Percentiles rank a stretch among this genome's conserved stretches.
Conservation (phyloP, 2,113 vertebrate species). For the Theristicus caerulescens region DNA sequence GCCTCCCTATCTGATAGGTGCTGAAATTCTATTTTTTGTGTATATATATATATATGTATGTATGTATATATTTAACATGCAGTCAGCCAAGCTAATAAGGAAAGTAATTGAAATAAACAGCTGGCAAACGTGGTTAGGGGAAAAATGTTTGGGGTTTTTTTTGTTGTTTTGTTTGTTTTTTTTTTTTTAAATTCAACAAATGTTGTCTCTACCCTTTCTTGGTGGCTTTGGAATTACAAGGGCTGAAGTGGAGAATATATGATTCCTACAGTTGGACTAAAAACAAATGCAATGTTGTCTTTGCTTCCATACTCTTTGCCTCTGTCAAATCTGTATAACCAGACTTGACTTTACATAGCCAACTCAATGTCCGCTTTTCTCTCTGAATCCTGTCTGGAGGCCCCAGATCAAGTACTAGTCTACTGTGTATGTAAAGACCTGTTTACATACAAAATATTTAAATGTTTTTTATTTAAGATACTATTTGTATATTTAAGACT, state of each 20-base stretch:
- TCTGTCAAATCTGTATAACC: background rate
- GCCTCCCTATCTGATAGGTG: background rate
- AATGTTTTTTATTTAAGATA: background rate
- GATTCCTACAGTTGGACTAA: background rate
- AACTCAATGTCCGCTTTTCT: background rate
- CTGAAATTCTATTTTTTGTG: background rate
- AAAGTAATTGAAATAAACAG: background rate
- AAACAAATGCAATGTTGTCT: background rate
- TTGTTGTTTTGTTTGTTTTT: background rate
- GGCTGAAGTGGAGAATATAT: background rate
- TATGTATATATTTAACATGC: background rate
- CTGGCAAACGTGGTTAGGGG: background rate
- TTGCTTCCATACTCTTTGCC: conserved; percentile 9
- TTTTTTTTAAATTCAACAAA: background rate
- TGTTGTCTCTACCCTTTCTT: background rate
- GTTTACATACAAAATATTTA: conserved; percentile 52
- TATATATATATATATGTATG: fast-evolving
- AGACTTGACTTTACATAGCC: conserved; percentile 42
- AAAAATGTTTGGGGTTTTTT: background rate
- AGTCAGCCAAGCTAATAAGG: background rate
- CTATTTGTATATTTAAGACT: conserved; percentile 17
- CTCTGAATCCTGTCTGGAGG: background rate
- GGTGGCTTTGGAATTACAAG: background rate
- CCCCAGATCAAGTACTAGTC: background rate
- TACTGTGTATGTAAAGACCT: conserved; percentile 14